Evolutionary conservation across 1,140 invertebrate genomes (phyloP).

Genomic region (Asbolus verrucosus): DNA sequence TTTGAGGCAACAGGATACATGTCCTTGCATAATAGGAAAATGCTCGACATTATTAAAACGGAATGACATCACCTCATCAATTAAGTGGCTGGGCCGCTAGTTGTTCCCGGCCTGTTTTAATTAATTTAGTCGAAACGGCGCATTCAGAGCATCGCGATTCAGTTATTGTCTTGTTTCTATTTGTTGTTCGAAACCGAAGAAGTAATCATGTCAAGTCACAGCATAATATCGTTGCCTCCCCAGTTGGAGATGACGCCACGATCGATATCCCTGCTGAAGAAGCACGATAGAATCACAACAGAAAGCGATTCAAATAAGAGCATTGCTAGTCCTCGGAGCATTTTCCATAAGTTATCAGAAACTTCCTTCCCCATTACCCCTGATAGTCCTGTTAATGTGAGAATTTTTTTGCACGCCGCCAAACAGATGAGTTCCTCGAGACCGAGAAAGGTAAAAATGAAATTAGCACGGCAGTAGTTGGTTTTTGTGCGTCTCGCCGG

Average conservation of each 20-base stretch:
- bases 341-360: constrained; percentile 18
- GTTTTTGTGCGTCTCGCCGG: constrained; percentile 1
- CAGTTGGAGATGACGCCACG: constrained; percentile 55
- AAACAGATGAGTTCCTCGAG: constrained; percentile 56
- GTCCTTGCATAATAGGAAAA: constrained; percentile 24
- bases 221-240: constrained; percentile 58
- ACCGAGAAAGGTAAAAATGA: constrained; percentile 54
- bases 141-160: not conserved
- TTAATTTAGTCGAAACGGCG: constrained; percentile 51
- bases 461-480: not conserved
- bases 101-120: constrained; percentile 45
- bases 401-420: constrained; percentile 58
- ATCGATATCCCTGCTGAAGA: constrained; percentile 50
- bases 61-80: constrained; percentile 55
- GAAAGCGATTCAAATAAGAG: not conserved
- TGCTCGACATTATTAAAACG: constrained; percentile 18
- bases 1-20: not conserved
- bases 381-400: constrained; percentile 59
- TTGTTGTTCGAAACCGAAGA: constrained; percentile 8
- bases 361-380: constrained; percentile 54
- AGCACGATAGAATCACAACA: constrained; percentile 14
- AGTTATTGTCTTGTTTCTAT: constrained; percentile 1
- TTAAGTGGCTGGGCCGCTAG: constrained; percentile 47
- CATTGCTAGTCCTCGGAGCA: not conserved
- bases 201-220: constrained; percentile 58